phyloP scores from a whole-genome alignment of 2,888 invertebrate species.

The Drosophila tanythrix region DNA sequence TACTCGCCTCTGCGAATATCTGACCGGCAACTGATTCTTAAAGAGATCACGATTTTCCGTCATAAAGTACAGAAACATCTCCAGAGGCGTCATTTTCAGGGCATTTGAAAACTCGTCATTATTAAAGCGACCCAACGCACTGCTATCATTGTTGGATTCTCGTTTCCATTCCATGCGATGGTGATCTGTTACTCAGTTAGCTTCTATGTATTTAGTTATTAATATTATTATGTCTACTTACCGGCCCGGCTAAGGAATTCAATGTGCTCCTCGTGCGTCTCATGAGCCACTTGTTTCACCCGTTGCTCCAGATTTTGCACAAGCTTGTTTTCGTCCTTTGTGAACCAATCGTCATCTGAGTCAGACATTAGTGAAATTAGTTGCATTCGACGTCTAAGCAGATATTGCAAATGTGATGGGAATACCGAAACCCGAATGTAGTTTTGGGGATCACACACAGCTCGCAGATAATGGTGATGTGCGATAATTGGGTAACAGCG shows the following conservation, averaged over 20 bases:
- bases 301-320: conserved; percentile 71
- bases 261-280: conserved; percentile 43
- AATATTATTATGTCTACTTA: not conserved
- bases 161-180: conserved; percentile 15
- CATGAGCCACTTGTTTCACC: conserved; percentile 24
- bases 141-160: conserved; percentile 6
- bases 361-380: conserved; percentile 46
- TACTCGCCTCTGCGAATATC: conserved; percentile 69
- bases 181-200: conserved; percentile 12
- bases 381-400: not conserved
- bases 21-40: conserved; percentile 60
- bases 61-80: conserved; percentile 73
- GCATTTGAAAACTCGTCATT: conserved; percentile 44
- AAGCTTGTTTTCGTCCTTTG: conserved; percentile 83
- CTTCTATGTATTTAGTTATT: not conserved
- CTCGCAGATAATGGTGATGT: conserved; percentile 12
- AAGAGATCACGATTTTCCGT: conserved; percentile 61
- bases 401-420: conserved; percentile 9
- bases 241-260: conserved; percentile 28
- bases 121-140: conserved; percentile 30
- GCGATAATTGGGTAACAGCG: not conserved
- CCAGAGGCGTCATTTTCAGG: conserved; percentile 65
- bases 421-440: conserved; percentile 8
- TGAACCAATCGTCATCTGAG: conserved; percentile 83
- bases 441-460: conserved; percentile 2